Conservation (phyloP, 2,888 invertebrate genomes). For the Vanessa cardui region DNA sequence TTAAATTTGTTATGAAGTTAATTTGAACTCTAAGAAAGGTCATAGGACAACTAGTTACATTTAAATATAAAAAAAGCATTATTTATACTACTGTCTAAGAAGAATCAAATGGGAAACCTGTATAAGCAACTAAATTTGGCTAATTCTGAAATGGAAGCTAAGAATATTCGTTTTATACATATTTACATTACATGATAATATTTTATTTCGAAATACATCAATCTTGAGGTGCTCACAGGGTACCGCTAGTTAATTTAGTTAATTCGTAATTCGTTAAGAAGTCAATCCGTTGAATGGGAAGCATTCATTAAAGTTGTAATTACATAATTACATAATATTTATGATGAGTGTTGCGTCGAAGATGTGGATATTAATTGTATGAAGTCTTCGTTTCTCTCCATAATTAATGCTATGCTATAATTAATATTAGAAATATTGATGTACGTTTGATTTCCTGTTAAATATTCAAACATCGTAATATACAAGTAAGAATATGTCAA, state of each 20-base stretch:
- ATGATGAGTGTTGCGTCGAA: conserved; percentile 50
- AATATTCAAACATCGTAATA: too few species aligned
- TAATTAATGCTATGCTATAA: conserved; percentile 1
- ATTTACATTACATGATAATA: conserved; percentile 1
- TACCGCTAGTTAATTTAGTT: conserved; percentile 12
- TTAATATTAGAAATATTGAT: background rate
- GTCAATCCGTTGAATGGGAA: conserved; percentile 35
- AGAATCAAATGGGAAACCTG: too few species aligned
- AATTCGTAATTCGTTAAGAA: conserved; percentile 30
- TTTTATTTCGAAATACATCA: background rate
- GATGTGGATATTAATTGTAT: conserved; percentile 14
- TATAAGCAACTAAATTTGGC: too few species aligned
- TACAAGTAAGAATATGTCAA: too few species aligned
- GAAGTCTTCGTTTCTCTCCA: conserved; percentile 3
- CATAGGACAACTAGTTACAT: too few species aligned
- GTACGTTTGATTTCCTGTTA: background rate
- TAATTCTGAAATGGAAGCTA: too few species aligned
- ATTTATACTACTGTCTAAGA: too few species aligned
- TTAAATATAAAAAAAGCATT: too few species aligned
- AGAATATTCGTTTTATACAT: background rate
- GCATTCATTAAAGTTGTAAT: conserved; percentile 58
- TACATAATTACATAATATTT: conserved; percentile 68
- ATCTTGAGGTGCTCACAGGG: background rate
- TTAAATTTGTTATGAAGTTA: too few species aligned
- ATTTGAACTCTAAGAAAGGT: too few species aligned